A percentile compares a stretch with the other conserved stretches of the same genome.
Evolutionary conservation across 2,113 vertebrate species (phyloP).

Genomic region (Oreotragus oreotragus): DNA sequence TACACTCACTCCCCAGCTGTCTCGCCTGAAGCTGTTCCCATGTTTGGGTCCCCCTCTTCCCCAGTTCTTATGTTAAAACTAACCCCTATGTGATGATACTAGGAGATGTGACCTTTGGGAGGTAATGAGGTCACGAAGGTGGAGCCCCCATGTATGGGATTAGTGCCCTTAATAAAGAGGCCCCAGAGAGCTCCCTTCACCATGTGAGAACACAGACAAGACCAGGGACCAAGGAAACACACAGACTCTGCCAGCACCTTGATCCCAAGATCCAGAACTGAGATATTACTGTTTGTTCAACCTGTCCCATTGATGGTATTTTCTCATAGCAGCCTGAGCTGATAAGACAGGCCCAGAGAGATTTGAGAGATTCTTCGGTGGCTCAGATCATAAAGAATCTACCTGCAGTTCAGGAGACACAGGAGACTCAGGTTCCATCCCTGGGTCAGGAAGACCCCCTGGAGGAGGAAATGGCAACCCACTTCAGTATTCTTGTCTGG

Average conservation of each 20-base stretch:
- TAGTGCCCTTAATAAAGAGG: background rate
- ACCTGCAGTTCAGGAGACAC: background rate
- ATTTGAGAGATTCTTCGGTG: background rate
- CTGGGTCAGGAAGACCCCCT: background rate
- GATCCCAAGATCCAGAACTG: background rate
- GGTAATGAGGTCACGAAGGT: background rate
- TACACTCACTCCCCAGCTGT: background rate
- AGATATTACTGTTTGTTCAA: background rate
- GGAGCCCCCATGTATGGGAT: background rate
- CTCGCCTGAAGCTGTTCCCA: background rate
- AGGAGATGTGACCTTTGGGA: background rate
- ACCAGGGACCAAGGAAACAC: background rate
- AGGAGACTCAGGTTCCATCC: background rate
- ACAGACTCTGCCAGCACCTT: background rate
- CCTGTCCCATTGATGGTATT: background rate
- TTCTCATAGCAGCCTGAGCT: background rate
- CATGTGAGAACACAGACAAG: background rate
- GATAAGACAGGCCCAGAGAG: background rate
- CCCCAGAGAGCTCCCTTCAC: background rate
- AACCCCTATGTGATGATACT: too few species aligned
- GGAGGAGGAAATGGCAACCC: fast-evolving
- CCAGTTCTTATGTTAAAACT: background rate
- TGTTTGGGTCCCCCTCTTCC: background rate
- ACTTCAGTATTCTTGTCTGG: background rate
- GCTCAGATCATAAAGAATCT: background rate